Evolutionary conservation across 2,113 vertebrate genomes (phyloP), one percentile per base, ranked within the genome.

Genomic region (Corythaixoides concolor): DNA sequence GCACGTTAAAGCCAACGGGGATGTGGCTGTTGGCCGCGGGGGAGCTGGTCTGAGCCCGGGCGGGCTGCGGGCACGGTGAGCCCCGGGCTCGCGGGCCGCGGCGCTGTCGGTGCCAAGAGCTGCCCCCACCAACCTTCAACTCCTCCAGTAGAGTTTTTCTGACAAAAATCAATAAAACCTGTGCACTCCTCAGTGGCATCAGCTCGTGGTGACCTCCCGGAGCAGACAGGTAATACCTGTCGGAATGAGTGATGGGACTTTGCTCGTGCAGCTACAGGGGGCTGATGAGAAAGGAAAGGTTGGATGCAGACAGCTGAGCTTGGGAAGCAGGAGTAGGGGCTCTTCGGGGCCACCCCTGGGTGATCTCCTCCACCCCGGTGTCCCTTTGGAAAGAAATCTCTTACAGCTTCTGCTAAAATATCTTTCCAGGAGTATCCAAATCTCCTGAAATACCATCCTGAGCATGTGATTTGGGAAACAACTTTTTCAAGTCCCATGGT

Each of bases 21-120:
- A 45, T 0, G 9, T 1, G 13, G 49, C 11, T 0, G 0, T 0
- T 10, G 87, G 76, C 24, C 37, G 14, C 0, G 5, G 4, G 20
- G 74, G 43, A 68, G 58, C 22, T 50, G 85, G 20, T 12, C 9
- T 4, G 13, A 53, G 70, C 69, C 8, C 0, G 4, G 33, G 33
- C 0, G 8, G 64, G 28, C 39, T 32, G 47, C 0, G 3, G 86
- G 28, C 30, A 8, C 1, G 2, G 27, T 3, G 43, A 74, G 45
- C 62, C 49, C 30, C 27, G 12, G 5, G 37, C 52, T 2, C 24
- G 22, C 0, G 5, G 37, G 41, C 11, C 1, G 1, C n/a, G 35
- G 33, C 5, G 37, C 43, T 82, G 22, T 3, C 0, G 1, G 16
- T 58, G n/a, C n/a, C 47, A 17, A 66, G n/a, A 43, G 32, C 67